These are phyloP conservation scores for Platichthys flesus DNA, from an alignment of 2,113 vertebrate species.

Conservation along the genomic window DNA sequence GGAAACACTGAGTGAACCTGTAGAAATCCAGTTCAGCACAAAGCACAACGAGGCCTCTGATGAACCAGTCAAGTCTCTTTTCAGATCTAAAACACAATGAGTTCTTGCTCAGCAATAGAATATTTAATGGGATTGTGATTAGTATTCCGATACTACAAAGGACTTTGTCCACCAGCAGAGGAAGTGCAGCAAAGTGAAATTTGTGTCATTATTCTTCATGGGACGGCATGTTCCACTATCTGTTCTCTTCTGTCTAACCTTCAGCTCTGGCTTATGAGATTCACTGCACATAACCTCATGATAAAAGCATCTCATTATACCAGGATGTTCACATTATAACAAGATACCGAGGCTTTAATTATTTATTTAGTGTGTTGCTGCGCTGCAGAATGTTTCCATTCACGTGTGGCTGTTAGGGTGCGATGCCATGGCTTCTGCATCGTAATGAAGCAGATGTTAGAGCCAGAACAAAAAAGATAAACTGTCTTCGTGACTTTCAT, in stretches of 20 bases:
- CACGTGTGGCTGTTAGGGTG: not conserved
- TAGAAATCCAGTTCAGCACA: not conserved
- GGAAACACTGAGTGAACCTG: not conserved
- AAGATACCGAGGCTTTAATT: slow-evolving; percentile 4
- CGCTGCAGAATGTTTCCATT: not conserved
- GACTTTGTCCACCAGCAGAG: slow-evolving; percentile 24
- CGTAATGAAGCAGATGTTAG: slow-evolving; percentile 1
- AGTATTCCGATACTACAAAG: slow-evolving; percentile 32
- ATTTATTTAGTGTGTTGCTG: slow-evolving; percentile 1
- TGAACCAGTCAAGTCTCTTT: slow-evolving; percentile 11
- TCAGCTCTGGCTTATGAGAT: slow-evolving; percentile 32
- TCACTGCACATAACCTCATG: slow-evolving; percentile 9
- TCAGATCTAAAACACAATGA: slow-evolving; percentile 19
- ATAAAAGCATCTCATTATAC: slow-evolving; percentile 47
- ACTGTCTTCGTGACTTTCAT: slow-evolving; percentile 19
- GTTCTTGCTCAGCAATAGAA: slow-evolving; percentile 6
- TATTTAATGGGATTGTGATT: slow-evolving; percentile 43
- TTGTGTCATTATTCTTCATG: slow-evolving; percentile 39
- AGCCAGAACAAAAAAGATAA: not conserved
- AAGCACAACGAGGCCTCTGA: not conserved
- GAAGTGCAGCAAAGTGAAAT: slow-evolving; percentile 36
- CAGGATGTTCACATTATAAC: slow-evolving; percentile 22
- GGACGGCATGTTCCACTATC: slow-evolving; percentile 34
- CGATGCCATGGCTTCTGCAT: not conserved
- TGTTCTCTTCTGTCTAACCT: slow-evolving; percentile 47